These are phyloP conservation scores for Acronicta alni DNA, from an alignment of 2,888 invertebrate species.

Conservation along the genomic window DNA sequence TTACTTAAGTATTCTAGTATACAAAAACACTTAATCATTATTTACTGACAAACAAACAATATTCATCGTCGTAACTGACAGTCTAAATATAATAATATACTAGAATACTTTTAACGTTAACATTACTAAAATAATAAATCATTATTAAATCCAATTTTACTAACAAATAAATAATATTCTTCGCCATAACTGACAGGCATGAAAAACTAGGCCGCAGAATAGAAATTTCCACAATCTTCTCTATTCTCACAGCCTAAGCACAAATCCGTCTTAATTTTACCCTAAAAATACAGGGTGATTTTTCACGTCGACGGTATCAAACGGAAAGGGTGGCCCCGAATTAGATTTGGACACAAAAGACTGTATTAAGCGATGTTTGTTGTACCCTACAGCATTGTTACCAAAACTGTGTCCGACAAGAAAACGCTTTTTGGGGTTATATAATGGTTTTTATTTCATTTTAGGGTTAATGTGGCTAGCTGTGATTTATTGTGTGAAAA, in stretches of 20 bases:
- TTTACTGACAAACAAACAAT: too few relatives aligned
- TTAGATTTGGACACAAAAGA: conserved; percentile 61
- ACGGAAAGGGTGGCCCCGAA: conserved; percentile 49
- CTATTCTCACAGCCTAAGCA: conserved; percentile 28
- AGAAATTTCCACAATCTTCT: conserved; percentile 2
- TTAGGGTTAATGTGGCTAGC: conserved; percentile 25
- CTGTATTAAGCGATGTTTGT: conserved; percentile 58
- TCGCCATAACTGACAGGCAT: neutral
- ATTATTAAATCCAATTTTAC: too few relatives aligned
- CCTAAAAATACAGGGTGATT: conserved; percentile 45
- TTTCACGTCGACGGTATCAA: conserved; percentile 49
- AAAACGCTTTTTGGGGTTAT: conserved; percentile 52
- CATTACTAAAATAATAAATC: too few relatives aligned
- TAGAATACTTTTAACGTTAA: too few relatives aligned
- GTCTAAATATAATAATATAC: too few relatives aligned
- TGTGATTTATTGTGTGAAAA: conserved; percentile 14
- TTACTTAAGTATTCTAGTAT: too few relatives aligned
- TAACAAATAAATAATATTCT: neutral
- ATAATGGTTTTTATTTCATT: conserved; percentile 42
- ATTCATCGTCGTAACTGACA: too few relatives aligned
- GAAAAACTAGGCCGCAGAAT: neutral
- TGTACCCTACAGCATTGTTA: conserved; percentile 48
- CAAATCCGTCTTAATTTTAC: conserved; percentile 46
- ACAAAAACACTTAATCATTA: too few relatives aligned
- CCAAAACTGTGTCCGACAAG: conserved; percentile 50